phyloP scores from a whole-genome alignment of 2,888 invertebrate genomes.

The Dascillus cervinus region DNA sequence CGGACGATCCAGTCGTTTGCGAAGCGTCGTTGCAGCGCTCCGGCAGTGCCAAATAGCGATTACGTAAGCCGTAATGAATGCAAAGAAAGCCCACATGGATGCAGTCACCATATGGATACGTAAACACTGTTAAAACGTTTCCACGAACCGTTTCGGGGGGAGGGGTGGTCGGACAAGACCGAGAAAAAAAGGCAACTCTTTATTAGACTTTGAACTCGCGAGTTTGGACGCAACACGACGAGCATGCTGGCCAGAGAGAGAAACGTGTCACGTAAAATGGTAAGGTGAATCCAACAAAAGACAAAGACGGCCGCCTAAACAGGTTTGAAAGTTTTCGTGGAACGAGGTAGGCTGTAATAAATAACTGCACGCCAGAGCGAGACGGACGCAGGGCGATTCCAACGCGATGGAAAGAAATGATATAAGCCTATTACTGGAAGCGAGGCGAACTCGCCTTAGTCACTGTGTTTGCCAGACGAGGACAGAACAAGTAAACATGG shows the following conservation, averaged over 20 bases:
- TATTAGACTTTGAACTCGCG: constrained; percentile 23
- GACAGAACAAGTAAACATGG: constrained; percentile 42
- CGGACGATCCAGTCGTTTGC: too few species aligned
- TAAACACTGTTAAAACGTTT: constrained; percentile 11
- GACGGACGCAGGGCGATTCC: constrained; percentile 21
- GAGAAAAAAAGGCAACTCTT: constrained; percentile 9
- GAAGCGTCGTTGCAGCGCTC: too few species aligned
- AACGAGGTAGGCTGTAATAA: constrained; percentile 36
- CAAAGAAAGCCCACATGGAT: constrained; percentile 8
- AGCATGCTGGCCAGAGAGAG: constrained; percentile 26
- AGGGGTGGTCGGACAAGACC: constrained; percentile 10
- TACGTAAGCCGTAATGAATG: not conserved
- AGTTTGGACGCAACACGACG: constrained; percentile 14
- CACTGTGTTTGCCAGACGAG: constrained; percentile 31
- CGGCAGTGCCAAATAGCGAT: too few species aligned
- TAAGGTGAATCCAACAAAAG: constrained; percentile 41
- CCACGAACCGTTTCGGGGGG: constrained; percentile 8
- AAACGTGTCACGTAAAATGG: constrained; percentile 27
- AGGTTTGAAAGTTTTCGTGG: constrained; percentile 42
- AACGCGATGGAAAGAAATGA: constrained; percentile 26
- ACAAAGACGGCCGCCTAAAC: constrained; percentile 38
- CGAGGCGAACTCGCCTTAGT: constrained; percentile 28
- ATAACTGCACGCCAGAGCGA: constrained; percentile 21
- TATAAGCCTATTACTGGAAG: constrained; percentile 38
- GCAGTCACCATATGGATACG: constrained; percentile 8